A percentile compares a stretch with the other conserved stretches of the same genome.
phyloP scores from a whole-genome alignment of 2,888 invertebrate species.

The Tiphia femorata region DNA sequence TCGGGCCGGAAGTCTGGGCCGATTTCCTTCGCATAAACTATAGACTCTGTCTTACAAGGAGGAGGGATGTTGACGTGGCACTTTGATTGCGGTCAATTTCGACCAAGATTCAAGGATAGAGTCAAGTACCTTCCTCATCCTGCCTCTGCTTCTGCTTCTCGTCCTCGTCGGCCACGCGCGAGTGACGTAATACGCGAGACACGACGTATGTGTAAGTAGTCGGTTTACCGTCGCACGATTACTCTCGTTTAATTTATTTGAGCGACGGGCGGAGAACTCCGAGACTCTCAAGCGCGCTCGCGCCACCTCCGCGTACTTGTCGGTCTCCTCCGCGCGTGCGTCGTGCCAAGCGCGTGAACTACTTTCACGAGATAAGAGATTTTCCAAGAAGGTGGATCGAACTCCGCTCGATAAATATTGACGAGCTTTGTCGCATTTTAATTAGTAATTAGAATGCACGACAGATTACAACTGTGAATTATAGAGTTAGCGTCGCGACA shows the following conservation, averaged over 20 bases:
- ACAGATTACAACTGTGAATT: too few relatives aligned
- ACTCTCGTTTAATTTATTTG: constrained; percentile 42
- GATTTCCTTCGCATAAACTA: background rate
- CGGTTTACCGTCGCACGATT: constrained; percentile 36
- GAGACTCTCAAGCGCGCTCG: constrained; percentile 26
- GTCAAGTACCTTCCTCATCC: constrained; percentile 26
- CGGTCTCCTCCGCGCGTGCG: constrained; percentile 38
- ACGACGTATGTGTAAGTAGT: constrained; percentile 30
- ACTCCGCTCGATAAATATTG: too few relatives aligned
- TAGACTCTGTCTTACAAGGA: background rate
- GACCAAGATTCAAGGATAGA: constrained; percentile 51
- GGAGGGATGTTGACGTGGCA: constrained; percentile 28
- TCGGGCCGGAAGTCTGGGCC: background rate
- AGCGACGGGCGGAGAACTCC: constrained; percentile 27
- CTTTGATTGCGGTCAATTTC: constrained; percentile 50
- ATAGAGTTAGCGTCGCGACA: too few relatives aligned
- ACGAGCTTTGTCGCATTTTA: too few relatives aligned
- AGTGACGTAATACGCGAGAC: constrained; percentile 52
- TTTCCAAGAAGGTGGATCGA: too few relatives aligned
- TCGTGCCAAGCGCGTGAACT: too few relatives aligned
- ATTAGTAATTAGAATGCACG: too few relatives aligned
- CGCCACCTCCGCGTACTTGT: constrained; percentile 38
- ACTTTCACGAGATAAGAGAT: too few relatives aligned
- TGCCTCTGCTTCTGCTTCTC: too few relatives aligned
- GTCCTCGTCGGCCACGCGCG: constrained; percentile 32